Evolutionary conservation across 2,113 vertebrate species (phyloP).

Genomic region (Setophaga petechia): DNA sequence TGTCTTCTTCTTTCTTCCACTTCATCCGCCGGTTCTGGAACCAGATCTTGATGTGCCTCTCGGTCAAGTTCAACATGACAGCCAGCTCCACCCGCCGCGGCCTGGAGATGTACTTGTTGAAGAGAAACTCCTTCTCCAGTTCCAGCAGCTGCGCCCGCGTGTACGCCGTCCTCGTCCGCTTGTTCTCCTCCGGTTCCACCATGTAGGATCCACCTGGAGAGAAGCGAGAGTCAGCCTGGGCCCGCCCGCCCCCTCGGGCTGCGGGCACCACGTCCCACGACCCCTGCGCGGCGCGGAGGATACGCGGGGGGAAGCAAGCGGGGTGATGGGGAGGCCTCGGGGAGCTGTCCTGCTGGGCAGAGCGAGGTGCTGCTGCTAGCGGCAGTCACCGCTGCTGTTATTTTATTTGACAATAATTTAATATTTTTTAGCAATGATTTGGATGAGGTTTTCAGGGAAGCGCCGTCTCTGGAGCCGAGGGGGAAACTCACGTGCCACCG

Average conservation of each 20-base stretch:
- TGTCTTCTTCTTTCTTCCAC: constrained; percentile 98
- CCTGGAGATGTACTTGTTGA: constrained; percentile 96
- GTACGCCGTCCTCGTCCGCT: constrained; percentile 94
- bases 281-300: too few relatives aligned
- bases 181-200: constrained; percentile 91
- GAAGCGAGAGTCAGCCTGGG: neutral
- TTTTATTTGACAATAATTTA: neutral
- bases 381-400: accelerated
- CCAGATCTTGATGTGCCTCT: constrained; percentile 98
- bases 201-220: constrained; percentile 79
- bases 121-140: constrained; percentile 96
- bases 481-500: accelerated
- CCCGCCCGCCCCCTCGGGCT: neutral
- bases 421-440: neutral
- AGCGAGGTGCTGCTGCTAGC: accelerated
- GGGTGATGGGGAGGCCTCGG: accelerated
- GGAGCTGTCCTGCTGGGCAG: too few relatives aligned
- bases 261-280: accelerated
- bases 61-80: constrained; percentile 93
- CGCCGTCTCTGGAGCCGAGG: accelerated
- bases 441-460: neutral
- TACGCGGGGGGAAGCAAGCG: accelerated
- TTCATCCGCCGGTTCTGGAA: constrained; percentile 99
- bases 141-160: constrained; percentile 95
- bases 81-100: constrained; percentile 94